Evolutionary conservation across 2,888 invertebrate genomes (phyloP), one percentile per base, ranked within the genome.

Genomic region (Lydus trimaculatus): DNA sequence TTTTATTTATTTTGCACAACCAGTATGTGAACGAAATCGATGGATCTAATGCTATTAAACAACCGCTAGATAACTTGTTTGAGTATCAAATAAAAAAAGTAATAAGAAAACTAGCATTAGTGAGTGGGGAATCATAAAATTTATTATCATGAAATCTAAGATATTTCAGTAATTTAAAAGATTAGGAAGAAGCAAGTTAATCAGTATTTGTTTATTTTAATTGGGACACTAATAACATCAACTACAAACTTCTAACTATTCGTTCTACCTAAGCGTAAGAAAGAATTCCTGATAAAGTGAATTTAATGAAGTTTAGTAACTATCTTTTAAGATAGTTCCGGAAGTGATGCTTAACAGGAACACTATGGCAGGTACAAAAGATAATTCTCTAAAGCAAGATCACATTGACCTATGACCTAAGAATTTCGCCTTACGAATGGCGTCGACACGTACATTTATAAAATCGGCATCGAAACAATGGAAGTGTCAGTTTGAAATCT

Each of bases 391-490:
- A 39, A 58, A 31, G 52, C 63, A 9, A 20, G 61, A 33, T 61
- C 59, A 48, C 65, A 63, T 67, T 69, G 71, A 72, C 72, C 73
- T 68, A 39, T 28, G 59, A 31, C 36, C 66, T 36, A 58, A 20
- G 33, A 62, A 58, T 69, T 63, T 56, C 67, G 62, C 65, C 63
- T 64, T 36, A 64, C 68, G 67, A 67, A 69, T 68, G 72, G 69
- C 63, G 72, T 69, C 72, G 73, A 73, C 74, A 64, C 66, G 62
- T 61, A 69, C 73, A 75, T 75, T 75, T 72, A 75, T 75, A 73
- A 73, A 75, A 73, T 65, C 66, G 69, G 66, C 72, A 66, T 67
- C 71, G 73, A 73, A 75, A 73, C 73, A 75, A 72, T 71, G 75
- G 72, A 66, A 73, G 69, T 65, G 70, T 65, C 70, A 67, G 69